A percentile compares a stretch with the other conserved stretches of the same genome.
phyloP scores from a whole-genome alignment of 2,888 invertebrate species.

The Brachynemurus nebulosus region DNA sequence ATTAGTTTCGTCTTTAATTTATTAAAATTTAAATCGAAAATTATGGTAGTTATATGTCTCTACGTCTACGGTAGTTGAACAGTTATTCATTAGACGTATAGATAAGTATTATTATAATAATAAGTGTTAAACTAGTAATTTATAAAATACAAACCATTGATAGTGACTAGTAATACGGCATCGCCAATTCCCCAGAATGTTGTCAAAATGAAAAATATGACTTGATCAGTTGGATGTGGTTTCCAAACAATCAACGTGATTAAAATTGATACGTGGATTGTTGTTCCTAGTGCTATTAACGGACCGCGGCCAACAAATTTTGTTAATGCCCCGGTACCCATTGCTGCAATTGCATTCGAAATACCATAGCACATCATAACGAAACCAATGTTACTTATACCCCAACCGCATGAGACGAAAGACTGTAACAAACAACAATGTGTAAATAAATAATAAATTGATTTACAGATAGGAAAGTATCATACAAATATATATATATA shows the following conservation, averaged over 20 bases:
- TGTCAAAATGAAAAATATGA: slow-evolving; percentile 63
- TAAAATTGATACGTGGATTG: slow-evolving; percentile 55
- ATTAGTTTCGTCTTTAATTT: too few species aligned
- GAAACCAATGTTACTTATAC: slow-evolving; percentile 82
- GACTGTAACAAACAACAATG: too few species aligned
- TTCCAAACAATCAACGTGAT: slow-evolving; percentile 56
- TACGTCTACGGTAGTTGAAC: too few species aligned
- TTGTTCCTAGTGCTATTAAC: slow-evolving; percentile 59
- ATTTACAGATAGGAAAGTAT: too few species aligned
- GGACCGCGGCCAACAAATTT: slow-evolving; percentile 68
- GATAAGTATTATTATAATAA: too few species aligned
- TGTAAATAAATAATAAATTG: too few species aligned
- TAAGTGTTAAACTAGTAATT: neutral
- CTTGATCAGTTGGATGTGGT: slow-evolving; percentile 49
- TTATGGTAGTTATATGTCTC: too few species aligned
- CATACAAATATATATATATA: too few species aligned
- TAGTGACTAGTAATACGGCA: slow-evolving; percentile 83
- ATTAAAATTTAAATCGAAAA: too few species aligned
- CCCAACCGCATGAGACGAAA: slow-evolving; percentile 75
- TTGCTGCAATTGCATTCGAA: slow-evolving; percentile 75
- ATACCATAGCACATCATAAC: slow-evolving; percentile 90
- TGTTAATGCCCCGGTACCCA: slow-evolving; percentile 62
- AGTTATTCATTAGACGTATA: too few species aligned
- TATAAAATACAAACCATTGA: slow-evolving; percentile 56
- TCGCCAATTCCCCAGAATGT: slow-evolving; percentile 82